Percentiles rank a stretch among this genome's conserved stretches.
phyloP scores from a whole-genome alignment of 2,888 invertebrate genomes.

The Sarcophaga caerulescens region DNA sequence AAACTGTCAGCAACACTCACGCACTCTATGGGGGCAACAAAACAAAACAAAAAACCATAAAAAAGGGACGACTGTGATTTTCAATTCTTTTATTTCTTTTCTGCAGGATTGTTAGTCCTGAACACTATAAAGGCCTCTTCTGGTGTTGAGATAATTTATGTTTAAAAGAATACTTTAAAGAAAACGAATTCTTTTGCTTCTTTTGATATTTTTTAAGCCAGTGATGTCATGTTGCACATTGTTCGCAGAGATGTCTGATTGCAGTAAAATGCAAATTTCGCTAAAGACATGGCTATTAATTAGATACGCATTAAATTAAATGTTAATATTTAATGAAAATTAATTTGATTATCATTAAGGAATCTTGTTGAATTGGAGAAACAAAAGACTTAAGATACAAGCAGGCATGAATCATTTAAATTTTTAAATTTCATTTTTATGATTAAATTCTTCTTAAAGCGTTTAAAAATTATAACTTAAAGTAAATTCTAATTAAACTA shows the following conservation, averaged over 20 bases:
- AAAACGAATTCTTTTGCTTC: background rate
- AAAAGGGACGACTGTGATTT: background rate
- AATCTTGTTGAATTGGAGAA: constrained; percentile 24
- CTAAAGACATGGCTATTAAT: constrained; percentile 33
- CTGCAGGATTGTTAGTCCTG: constrained; percentile 6
- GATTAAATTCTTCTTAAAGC: background rate
- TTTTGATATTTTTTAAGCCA: background rate
- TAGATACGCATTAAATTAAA: constrained; percentile 36
- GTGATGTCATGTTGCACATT: background rate
- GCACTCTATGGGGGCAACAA: constrained; percentile 1
- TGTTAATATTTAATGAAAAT: constrained; percentile 60
- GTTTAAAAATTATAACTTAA: background rate
- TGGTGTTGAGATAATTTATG: constrained; percentile 59
- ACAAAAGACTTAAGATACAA: constrained; percentile 29
- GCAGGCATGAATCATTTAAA: background rate
- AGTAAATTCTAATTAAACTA: too few relatives aligned
- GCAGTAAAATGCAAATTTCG: constrained; percentile 33
- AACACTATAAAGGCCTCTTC: constrained; percentile 23
- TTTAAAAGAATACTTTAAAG: constrained; percentile 21
- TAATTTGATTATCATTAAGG: constrained; percentile 56
- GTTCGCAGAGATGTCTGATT: background rate
- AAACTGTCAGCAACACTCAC: constrained; percentile 57
- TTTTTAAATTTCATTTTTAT: background rate
- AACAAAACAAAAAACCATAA: background rate
- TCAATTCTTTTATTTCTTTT: background rate